Base-by-base conservation (phyloP, 2,888 invertebrate genomes). In the Drosophila fungiperda region DNA sequence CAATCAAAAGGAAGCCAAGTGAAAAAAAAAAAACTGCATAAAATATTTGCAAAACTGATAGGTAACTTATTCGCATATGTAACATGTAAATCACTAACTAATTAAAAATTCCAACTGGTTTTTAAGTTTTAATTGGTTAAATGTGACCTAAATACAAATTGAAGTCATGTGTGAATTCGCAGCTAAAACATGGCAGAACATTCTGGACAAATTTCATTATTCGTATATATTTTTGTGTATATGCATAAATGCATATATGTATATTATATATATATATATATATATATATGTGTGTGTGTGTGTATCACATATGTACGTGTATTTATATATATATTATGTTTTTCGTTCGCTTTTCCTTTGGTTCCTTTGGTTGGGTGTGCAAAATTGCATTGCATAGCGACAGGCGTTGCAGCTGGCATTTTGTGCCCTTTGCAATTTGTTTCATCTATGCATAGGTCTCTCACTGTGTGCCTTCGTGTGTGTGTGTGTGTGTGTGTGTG, bases 321-420 rank as follows among this genome's bases (percentile, higher is more conserved):
- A 17, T 40, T n/a, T 29, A 3, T 36, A 4, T 48, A 1, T 35
- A 11, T 42, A 3, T 33, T 50, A 17, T 26, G 45, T 23, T 40
- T 32, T 48, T 45, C 50, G 32, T 36, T 38, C n/a, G 26, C 29
- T 29, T 29, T 29, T 29, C 29, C 29, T 29, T 29, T 29, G 40
- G 3, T 26, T 26, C 42, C 45, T 26, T 65, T 35, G 26, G 50
- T 38, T 8, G 8, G 12, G 26, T 9, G 26, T 49, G 53, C 45
- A 52, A 75, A 78, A 75, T 72, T 72, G 68, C 68, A 78, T 74
- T 40, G 77, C 67, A 73, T 61, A 38, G 69, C 62, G 76, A 64
- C 68, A 76, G 73, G 54, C 55, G 29, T 40, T 76, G 20, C 68
- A 73, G 64, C 40, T 77, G 77, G 77, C 70, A 78, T 71, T 78